Evolutionary conservation across 2,113 vertebrate genomes (phyloP).

Genomic region (Periophthalmodon schlosseri): DNA sequence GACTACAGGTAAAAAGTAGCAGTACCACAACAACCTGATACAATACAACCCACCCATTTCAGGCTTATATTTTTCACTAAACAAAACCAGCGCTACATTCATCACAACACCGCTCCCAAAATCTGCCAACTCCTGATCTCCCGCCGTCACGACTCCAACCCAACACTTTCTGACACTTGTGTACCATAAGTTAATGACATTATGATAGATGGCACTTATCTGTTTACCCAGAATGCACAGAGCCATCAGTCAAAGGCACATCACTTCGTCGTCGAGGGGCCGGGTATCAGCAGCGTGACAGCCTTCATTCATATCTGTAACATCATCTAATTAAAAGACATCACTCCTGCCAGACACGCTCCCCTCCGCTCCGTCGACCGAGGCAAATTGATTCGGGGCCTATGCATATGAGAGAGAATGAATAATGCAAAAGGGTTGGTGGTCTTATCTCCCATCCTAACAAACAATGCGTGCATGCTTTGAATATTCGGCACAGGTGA

Average conservation of each 20-base stretch:
- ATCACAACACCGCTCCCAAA: neutral
- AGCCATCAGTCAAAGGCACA: constrained; percentile 45
- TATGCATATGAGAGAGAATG: constrained; percentile 51
- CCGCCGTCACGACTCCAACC: constrained; percentile 6
- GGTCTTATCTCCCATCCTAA: constrained; percentile 65
- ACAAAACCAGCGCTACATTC: neutral
- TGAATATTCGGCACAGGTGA: constrained; percentile 64
- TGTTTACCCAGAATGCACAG: constrained; percentile 60
- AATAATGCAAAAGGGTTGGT: constrained; percentile 71
- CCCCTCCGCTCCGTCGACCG: constrained; percentile 54
- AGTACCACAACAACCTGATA: too few relatives aligned
- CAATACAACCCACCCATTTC: too few relatives aligned
- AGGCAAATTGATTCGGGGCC: constrained; percentile 60
- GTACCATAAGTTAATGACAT: constrained; percentile 44
- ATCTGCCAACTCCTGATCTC: neutral
- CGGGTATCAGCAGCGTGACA: constrained; percentile 52
- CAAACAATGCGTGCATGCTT: constrained; percentile 61
- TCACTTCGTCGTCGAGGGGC: constrained; percentile 42
- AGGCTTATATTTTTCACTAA: neutral
- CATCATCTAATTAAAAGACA: constrained; percentile 73
- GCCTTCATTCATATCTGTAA: constrained; percentile 67
- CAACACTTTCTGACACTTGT: constrained; percentile 20
- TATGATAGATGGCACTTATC: constrained; percentile 60
- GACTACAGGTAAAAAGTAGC: too few relatives aligned
- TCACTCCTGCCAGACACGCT: constrained; percentile 63